Conservation (phyloP, 2,888 invertebrate genomes). For the Scaptomyza caliginosa region DNA sequence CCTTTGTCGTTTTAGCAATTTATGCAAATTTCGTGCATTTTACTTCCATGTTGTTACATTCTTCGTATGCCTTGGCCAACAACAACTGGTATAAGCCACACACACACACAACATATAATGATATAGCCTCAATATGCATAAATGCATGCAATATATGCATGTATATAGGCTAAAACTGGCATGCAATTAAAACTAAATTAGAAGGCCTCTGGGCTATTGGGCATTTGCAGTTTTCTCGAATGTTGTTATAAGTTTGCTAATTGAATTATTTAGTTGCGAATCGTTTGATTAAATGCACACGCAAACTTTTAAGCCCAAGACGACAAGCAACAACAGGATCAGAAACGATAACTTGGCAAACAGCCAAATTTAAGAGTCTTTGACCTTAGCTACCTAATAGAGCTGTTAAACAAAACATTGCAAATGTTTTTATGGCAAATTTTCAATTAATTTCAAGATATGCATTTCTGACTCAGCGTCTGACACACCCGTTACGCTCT, state of each 20-base stretch:
- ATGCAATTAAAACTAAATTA: conserved; percentile 79
- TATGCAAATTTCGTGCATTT: conserved; percentile 79
- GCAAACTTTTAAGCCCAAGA: conserved; percentile 27
- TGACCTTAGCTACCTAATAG: background rate
- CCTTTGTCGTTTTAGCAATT: conserved; percentile 75
- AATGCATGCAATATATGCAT: conserved; percentile 1
- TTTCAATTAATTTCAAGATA: conserved; percentile 12
- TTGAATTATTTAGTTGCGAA: conserved; percentile 74
- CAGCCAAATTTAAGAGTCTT: conserved; percentile 32
- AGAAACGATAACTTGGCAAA: background rate
- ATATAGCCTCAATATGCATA: background rate
- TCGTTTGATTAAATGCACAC: conserved; percentile 56
- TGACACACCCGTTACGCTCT: conserved; percentile 3
- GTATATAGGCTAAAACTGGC: conserved; percentile 47
- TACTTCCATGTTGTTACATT: conserved; percentile 76
- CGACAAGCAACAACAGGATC: conserved; percentile 1
- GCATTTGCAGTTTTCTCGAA: conserved; percentile 22
- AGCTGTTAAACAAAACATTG: too few species aligned
- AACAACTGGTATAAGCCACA: conserved; percentile 14
- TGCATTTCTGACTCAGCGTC: conserved; percentile 10
- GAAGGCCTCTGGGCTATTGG: conserved; percentile 71
- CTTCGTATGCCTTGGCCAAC: conserved; percentile 60
- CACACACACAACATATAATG: conserved; percentile 2
- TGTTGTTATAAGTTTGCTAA: conserved; percentile 62
- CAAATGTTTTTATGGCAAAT: too few species aligned